Evolutionary conservation across 2,888 invertebrate genomes (phyloP), one percentile per base, ranked within the genome.

Genomic region (Busseola fusca): DNA sequence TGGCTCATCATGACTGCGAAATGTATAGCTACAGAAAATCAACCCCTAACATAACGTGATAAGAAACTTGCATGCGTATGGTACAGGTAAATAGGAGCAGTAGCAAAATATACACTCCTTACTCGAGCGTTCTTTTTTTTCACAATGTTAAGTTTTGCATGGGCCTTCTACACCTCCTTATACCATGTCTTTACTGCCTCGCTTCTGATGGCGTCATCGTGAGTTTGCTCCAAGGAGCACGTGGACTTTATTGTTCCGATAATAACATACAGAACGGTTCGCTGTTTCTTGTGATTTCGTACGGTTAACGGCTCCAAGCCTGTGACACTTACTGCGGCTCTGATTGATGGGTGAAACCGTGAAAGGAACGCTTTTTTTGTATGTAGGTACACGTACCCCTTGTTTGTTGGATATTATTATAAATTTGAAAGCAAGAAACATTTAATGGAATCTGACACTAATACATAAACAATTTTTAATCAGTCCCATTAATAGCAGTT

Each of bases 201-300:
- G 25, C 57, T 60, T 25, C 40, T 56, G 76, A 65, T 48, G 58
- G 58, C 48, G 50, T 63, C 60, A n/a, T 58, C 10, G 16, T 56
- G 62, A 69, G 52, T 69, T 73, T 75, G 68, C 76, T 70, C 54
- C 73, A 34, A 62, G 58, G 74, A 74, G 40, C 78, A 69, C 75
- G 78, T 73, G 75, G 64, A 40, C 56, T 59, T 75, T 75, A 84
- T 81, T 81, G 80, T 73, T 71, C 66, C 34, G 70, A 79, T 78
- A 84, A 73, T 70, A 78, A 81, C 64, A 59, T 68, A 78, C 54
- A 66, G 67, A 77, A 48, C 65, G 65, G 78, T 59, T 81, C 60
- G 21, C 27, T 57, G 64, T 66, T 69, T 64, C 56, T 57, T 72
- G 57, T 45, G 42, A 64, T 76, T 70, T 60, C 70, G 37, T 18